These are phyloP conservation scores for Mythimna pallens DNA, from an alignment of 2,888 invertebrate species.

Conservation along the genomic window DNA sequence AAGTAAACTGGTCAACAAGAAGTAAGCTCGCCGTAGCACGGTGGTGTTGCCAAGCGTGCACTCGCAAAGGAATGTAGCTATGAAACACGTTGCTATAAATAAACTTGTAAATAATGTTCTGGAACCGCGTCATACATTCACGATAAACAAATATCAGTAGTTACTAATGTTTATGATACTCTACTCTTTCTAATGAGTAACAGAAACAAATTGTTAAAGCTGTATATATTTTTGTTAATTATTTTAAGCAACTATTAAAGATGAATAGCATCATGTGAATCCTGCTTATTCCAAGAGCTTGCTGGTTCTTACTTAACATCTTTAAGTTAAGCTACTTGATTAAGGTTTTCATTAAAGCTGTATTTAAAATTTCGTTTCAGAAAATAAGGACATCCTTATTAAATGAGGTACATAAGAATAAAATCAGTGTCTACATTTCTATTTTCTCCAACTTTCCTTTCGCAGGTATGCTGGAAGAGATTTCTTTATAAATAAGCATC, in stretches of 20 bases:
- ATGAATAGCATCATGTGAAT: neutral
- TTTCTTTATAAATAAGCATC: too few species aligned
- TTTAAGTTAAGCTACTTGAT: neutral
- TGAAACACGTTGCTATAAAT: conserved; percentile 57
- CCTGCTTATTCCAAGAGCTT: neutral
- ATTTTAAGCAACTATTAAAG: neutral
- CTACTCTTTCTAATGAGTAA: neutral
- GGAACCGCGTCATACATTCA: conserved; percentile 55
- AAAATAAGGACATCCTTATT: neutral
- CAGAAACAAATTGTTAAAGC: neutral
- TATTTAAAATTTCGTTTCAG: neutral
- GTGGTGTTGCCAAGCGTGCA: conserved; percentile 34
- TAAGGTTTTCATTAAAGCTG: neutral
- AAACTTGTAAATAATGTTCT: conserved; percentile 54
- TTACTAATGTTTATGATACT: conserved; percentile 14
- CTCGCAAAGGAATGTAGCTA: conserved; percentile 32
- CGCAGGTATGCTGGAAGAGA: too few species aligned
- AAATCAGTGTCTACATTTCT: too few species aligned
- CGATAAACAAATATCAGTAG: conserved; percentile 40
- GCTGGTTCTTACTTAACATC: neutral
- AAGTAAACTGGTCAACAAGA: conserved; percentile 2
- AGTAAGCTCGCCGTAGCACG: conserved; percentile 20
- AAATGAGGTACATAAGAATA: neutral
- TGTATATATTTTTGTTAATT: neutral
- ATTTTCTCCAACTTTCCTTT: too few species aligned